Base-by-base conservation (phyloP, 64 coral and sea anemone species). In the Pachyseris speciosa region DNA sequence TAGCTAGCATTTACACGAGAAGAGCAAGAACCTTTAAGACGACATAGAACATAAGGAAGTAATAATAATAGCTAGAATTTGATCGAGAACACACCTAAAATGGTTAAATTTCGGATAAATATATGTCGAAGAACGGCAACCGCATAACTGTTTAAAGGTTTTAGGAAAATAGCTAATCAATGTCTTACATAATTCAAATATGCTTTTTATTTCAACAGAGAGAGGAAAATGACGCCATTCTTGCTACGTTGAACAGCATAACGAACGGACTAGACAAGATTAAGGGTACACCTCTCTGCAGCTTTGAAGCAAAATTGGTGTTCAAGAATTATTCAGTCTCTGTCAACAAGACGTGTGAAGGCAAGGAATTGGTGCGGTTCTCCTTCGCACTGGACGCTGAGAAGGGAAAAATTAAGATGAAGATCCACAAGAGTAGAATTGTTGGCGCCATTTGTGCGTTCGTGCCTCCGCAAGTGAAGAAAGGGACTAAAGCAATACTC, bases 231-330 rank as follows among this genome's bases (percentile, higher is more conserved):
- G 19, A 51, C 6, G 34, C 41, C n/a, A n/a, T n/a, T 47, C 9
- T 33, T 71, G 6, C 17, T 17, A 40, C 67, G 5, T 17, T 40
- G 7, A 34, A 17, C 12, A 17, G 3, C 13, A 71, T 9, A 4
- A 32, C 12, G 5, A 33, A 36, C 19, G 31, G 27, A 37, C 12
- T 30, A 7, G 15, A 78, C 44, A 58, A 57, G 52, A 59, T 60
- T 13, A 37, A 39, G 19, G 17, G 9, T 34, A 81, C 25, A 22
- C 55, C 77, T 20, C 17, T 81, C 19, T 81, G 77, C 36, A 63
- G 77, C n/a, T 81, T 81, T 9, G 53, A 81, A 33, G 77, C 77
- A 37, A 58, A 81, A 37, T 33, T 81, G 5, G 2, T 36, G 26
- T 4, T 81, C 0, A 57, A 61, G 33, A 37, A 81, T 39, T 41